Conservation (phyloP, 2,888 invertebrate species). For the Sinhomidia bicolor region DNA sequence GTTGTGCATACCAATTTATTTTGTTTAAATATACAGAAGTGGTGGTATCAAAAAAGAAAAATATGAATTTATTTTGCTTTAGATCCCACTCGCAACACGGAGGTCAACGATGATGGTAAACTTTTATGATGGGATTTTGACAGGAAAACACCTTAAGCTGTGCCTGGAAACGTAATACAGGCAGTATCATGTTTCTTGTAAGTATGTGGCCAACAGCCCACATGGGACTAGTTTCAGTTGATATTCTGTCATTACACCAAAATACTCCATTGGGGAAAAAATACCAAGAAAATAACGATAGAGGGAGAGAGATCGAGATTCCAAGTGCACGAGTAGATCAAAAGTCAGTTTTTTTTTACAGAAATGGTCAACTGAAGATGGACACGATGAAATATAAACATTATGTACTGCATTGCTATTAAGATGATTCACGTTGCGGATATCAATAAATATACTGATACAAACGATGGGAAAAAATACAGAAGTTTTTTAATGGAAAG, state of each 20-base stretch:
- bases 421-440: too few relatives aligned
- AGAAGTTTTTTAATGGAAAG: too few relatives aligned
- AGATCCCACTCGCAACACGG: background rate
- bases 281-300: too few relatives aligned
- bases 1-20: background rate
- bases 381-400: too few relatives aligned
- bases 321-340: background rate
- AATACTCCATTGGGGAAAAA: conserved; percentile 59
- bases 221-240: conserved; percentile 76
- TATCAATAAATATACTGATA: background rate
- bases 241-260: conserved; percentile 76
- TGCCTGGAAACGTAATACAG: conserved; percentile 16
- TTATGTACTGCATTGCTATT: background rate
- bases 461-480: too few relatives aligned
- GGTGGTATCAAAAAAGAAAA: background rate
- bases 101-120: background rate
- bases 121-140: conserved; percentile 28
- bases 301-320: background rate
- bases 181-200: conserved; percentile 59
- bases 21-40: background rate
- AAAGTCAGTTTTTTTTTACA: background rate
- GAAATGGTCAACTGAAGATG: background rate
- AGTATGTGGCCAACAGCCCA: conserved; percentile 75
- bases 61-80: background rate
- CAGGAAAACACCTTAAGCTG: conserved; percentile 34